Base-by-base conservation (phyloP, 2,888 invertebrate species). In the Lochmaea crataegi region DNA sequence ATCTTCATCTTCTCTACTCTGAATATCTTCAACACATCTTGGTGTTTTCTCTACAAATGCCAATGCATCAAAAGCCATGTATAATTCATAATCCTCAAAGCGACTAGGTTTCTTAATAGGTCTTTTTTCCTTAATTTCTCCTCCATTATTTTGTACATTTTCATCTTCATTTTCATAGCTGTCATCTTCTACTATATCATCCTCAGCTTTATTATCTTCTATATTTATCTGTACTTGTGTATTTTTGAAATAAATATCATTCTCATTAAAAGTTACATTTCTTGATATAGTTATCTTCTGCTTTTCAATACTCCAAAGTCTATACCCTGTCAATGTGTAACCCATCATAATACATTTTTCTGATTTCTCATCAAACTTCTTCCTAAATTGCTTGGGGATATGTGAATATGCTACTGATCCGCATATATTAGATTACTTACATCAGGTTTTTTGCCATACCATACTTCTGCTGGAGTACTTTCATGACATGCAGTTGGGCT, bases 301-400 rank as follows among this genome's bases (percentile, higher is more conserved):
- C 18, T 53, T 18, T 53, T 57, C 32, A 26, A 22, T 14, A 58
- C 57, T 22, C 56, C 60, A 69, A 63, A 69, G 10, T 48, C 42
- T 45, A 45, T 73, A 69, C 14, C 57, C 65, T 45, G 42, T 68
- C 2, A 51, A 16, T 42, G 45, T 48, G 32, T 71, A 71, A 41
- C 71, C 72, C 2, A 72, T 22, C 18, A 72, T 45, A 12, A 71
- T 58, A n/a, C 26, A 18, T 51, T 57, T 60, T 58, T 58, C 16
- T 42, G 68, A 22, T 42, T 57, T 72, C n/a, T 16, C 16, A 41
- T 72, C 68, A 32, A 74, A 67, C 64, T 75, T 75, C 45, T 68
- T 66, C 63, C 73, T 45, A 16, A 53, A 42, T 57, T 75, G 57
- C 16, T 65, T 63, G 32, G 74, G 74, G 10, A 74, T 45, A 32